A percentile compares a stretch with the other conserved stretches of the same genome.
Conservation (phyloP, 2,113 vertebrate genomes). For the Phoxinus phoxinus region DNA sequence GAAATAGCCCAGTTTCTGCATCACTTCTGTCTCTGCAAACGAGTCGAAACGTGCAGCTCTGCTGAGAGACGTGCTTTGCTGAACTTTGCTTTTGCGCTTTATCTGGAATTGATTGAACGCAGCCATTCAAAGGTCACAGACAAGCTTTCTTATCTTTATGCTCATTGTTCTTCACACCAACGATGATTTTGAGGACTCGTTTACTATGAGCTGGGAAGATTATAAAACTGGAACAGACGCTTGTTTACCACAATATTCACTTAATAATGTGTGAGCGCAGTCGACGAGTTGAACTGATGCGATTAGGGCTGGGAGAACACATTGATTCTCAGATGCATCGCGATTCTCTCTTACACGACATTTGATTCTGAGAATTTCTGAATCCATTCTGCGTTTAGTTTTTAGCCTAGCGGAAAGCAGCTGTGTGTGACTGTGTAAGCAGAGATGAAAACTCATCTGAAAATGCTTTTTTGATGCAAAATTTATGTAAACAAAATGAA, state of each 20-base stretch:
- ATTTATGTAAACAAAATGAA: no score
- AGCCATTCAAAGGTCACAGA: conserved; percentile 7
- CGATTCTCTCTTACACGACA: no score
- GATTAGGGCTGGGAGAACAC: no score
- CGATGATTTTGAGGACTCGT: background rate
- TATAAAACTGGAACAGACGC: background rate
- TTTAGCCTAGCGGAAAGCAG: no score
- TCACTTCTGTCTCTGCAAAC: conserved; percentile 7
- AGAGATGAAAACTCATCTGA: no score
- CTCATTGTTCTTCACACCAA: background rate
- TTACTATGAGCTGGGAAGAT: background rate
- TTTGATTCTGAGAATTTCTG: no score
- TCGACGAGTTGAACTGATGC: no score
- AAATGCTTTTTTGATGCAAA: no score
- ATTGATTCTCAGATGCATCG: no score
- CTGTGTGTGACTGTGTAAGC: no score
- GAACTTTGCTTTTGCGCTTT: background rate
- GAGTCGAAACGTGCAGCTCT: background rate
- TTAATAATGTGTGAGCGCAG: background rate
- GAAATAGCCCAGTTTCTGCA: conserved; percentile 52
- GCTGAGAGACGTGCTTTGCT: background rate
- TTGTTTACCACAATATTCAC: background rate
- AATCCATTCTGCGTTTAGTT: no score
- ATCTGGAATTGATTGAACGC: background rate
- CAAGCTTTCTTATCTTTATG: conserved; percentile 23